Base-by-base conservation (phyloP, 2,888 invertebrate species). In the Acronicta leporina region DNA sequence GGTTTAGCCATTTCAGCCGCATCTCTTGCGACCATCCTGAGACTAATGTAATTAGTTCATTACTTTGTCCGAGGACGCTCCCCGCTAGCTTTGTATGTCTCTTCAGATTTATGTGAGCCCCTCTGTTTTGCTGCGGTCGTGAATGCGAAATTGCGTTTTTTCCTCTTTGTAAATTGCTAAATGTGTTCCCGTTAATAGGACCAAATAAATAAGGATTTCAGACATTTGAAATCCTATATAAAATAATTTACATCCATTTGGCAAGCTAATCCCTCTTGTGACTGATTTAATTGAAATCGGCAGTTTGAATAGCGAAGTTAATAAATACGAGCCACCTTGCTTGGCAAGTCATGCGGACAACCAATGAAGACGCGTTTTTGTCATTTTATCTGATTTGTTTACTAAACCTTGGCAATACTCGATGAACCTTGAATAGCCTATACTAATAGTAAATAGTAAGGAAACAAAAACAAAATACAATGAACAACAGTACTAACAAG, bases 31-130 rank as follows among this genome's bases (percentile, higher is more conserved):
- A 79, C 78, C 78, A 83, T 82, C 82, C 81, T 82, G 84, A 84
- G 81, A 85, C 87, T 92, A 92, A 93, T 92, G 92, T 92, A 90
- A 92, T 93, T 92, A 92, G 90, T 90, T 91, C 90, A 91, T 92
- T 92, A 92, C 91, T 91, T 88, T 87, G 85, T 87, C 87, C 87
- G 84, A 83, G 80, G 84, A 81, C 82, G 82, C 78, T 81, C 83
- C 82, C 79, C 83, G 76, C 80, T 75, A 84, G 82, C 84, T 87
- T 86, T 85, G 87, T 84, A 83, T 84, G 85, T 86, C 83, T 85
- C 85, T 78, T 73, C 85, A 87, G 89, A 91, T 92, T 90, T 91
- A 90, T 91, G 86, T 83, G 83, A 82, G 78, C 79, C 84, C 80
- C 80, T 76, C 85, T 87, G 83, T 87, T 88, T 87, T 84, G 84